Base-by-base conservation (phyloP, 92 coral and sea anemone genomes). In the Micromussa lordhowensis region DNA sequence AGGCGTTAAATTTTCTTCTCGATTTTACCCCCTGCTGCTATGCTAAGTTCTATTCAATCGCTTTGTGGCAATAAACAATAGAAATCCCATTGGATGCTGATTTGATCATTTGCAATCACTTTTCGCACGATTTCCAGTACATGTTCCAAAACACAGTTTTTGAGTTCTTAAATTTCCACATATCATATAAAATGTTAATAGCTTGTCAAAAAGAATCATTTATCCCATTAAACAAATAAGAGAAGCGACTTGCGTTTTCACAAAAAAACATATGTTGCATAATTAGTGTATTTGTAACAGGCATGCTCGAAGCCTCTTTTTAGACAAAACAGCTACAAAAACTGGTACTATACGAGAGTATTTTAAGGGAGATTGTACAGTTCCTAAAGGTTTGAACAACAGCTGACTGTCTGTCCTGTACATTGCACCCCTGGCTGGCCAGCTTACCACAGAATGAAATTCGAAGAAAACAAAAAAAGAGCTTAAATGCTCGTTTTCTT, bases 1-100 rank as follows among this genome's bases (percentile, higher is more conserved):
- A 55, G 57, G 34, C 51, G 73, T 32, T 58, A 6, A 84, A 84
- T 54, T 9, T 21, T n/a, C 4, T 31, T 44, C 15, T 1, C 5
- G 11, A 34, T 74, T 75, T 2, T 63, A 84, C 88, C 88, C 88
- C 88, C 88, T 24, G 29, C 72, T 24, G 88, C 16, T 18, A 12
- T 1, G 14, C 14, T 7, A 5, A 54, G 73, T 34, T 35, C 49
- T 36, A n/a, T 73, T 74, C 80, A 73, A 73, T 55, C 26, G 72
- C 58, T 74, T 84, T 84, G 88, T 84, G 32, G 1, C 35, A 19
- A 58, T 15, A 70, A 84, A 84, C 88, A 84, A 84, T 30, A 55
- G 87, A 69, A n/a, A 68, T 28, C 68, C n/a, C 71, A 49, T 69
- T 54, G 21, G 75, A 73, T 1, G 36, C 26, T 24, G 4, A 57